Evolutionary conservation across 2,797 vertebrate species (phyloP), one percentile per base, ranked within the genome.

Genomic region (Gymnodraco acuticeps): DNA sequence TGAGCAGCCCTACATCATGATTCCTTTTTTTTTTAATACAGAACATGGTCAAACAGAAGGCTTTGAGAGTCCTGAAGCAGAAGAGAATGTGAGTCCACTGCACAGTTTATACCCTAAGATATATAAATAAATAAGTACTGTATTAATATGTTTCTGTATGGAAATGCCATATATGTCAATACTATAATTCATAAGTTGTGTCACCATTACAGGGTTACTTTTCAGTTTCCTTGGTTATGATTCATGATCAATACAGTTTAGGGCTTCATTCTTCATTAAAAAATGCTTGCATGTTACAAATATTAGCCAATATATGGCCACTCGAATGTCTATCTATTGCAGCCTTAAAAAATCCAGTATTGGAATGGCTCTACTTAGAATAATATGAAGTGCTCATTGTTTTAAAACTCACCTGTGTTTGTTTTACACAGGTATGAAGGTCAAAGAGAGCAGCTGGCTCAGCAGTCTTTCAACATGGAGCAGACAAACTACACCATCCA

Each of bases 381-480:
- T 2, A 16, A 1, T 2, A 53, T 47, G 14, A 13, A 38, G 2
- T 62, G 13, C 20, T 41, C 5, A 33, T 13, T 47, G 12, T 51
- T 66, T 66, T 46, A 20, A 55, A 67, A 59, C 19, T 38, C 5
- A 47, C 17, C 31, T 64, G 13, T 52, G 16, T 66, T 64, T 38
- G 52, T 23, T 61, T 68, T 56, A 67, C 31, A 73, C 92, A 99
- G 98, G 97, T 99, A 99, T 84, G 98, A 99, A 86, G 96, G 97
- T 75, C 98, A 99, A 90, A 93, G 96, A 82, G 98, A 99, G 91
- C 98, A 99, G 76, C 95, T 99, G 0, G 94, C 96, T 76, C 98
- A 99, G 76, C 98, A 99, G 90, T 99, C 98, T 23, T 99, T 99
- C 89, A 99, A 99, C 92, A 99, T 99, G 98, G 98, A 99, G 85